Base-by-base conservation (phyloP, 2,888 invertebrate species). In the Cecidostiba fungosa region DNA sequence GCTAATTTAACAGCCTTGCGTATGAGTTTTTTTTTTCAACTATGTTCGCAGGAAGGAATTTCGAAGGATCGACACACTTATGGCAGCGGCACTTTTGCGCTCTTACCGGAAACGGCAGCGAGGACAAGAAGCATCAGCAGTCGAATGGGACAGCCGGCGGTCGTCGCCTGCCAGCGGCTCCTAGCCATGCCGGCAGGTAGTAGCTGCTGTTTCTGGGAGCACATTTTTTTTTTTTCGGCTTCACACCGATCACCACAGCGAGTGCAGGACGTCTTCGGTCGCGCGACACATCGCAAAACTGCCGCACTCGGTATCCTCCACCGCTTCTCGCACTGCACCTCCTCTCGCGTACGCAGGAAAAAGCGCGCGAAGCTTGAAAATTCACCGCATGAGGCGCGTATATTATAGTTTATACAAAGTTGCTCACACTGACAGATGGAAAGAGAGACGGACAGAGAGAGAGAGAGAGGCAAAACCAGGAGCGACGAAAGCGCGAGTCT, bases 81-180 rank as follows among this genome's bases (percentile, higher is more conserved):
- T 43, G 43, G 43, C 43, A 39, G 4, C 26, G 47, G 5, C 12
- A 23, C 26, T 36, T 36, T 69, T 69, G 54, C 69, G 26, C 72
- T 29, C 87, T 86, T 86, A 87, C 87, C 87, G 84, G 86, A 82
- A 54, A 87, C 82, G 54, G 70, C 82, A 8, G 86, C 82, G 43
- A 85, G 69, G 50, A 87, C 8, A 19, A 87, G 70, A 2, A 85
- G 79, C 8, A 72, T 6, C 23, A 77, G 32, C 23, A 73, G 59
- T n/a, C n/a, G 77, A 5, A 32, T 5, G 19, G 32, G 36, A 62
- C 47, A 84, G 43, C 77, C 77, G 73, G 78, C 81, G 54, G 6
- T 54, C 69, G 78, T 62, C 78, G 86, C 77, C n/a, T 74, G 73
- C 77, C 77, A 79, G n/a, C 81, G 54, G 50, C 54, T 72, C 69